phyloP scores from a whole-genome alignment of 2,113 vertebrate genomes.

The Stigmatopora nigra region DNA sequence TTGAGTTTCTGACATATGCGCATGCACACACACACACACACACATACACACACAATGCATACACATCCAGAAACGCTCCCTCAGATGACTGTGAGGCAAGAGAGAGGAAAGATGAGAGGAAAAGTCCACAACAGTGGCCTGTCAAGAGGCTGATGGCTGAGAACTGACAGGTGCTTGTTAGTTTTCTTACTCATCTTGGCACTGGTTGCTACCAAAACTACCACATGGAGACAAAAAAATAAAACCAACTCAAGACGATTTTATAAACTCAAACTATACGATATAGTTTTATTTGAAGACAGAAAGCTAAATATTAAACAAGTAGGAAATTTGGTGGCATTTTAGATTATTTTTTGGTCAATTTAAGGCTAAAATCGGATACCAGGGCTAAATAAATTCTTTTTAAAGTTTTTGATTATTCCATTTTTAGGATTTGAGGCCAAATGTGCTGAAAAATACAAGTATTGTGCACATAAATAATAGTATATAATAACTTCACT shows the following conservation, averaged over 20 bases:
- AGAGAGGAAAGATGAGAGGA: slow-evolving; percentile 80
- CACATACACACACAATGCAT: slow-evolving; percentile 35
- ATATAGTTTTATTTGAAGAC: background rate
- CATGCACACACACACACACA: slow-evolving; percentile 49
- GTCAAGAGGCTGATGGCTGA: slow-evolving; percentile 76
- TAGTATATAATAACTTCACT: too few species aligned
- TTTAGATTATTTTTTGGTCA: too few species aligned
- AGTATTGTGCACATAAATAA: too few species aligned
- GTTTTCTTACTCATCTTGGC: slow-evolving; percentile 76
- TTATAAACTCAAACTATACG: background rate
- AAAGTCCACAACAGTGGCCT: slow-evolving; percentile 81
- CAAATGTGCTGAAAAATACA: too few species aligned
- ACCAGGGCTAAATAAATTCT: too few species aligned
- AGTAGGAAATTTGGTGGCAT: too few species aligned
- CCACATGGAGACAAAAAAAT: slow-evolving; percentile 21
- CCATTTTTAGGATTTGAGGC: too few species aligned
- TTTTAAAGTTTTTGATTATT: too few species aligned
- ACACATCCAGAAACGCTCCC: slow-evolving; percentile 56
- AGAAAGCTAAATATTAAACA: background rate
- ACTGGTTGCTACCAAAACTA: slow-evolving; percentile 55
- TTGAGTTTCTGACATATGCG: slow-evolving; percentile 63
- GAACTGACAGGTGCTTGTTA: slow-evolving; percentile 91
- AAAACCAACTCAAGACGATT: slow-evolving; percentile 17
- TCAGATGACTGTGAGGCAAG: slow-evolving; percentile 66
- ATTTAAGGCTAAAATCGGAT: too few species aligned